Percentiles rank a stretch among this genome's conserved stretches.
Conservation (phyloP, 1,140 invertebrate genomes). For the Venustaconcha ellipsiformis region DNA sequence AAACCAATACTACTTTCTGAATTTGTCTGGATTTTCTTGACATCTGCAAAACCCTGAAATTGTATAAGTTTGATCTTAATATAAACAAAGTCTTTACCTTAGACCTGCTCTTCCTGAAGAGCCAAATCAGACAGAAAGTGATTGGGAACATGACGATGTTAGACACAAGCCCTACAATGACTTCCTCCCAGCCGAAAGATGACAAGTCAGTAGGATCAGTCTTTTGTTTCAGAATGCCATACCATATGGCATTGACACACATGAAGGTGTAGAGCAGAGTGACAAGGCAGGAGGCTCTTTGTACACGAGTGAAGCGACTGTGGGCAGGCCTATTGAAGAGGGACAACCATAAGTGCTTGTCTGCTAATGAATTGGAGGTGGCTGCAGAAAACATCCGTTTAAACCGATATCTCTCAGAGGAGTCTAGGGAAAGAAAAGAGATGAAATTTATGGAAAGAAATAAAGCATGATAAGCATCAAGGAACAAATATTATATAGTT, state of each 20-base stretch:
- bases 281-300: slow-evolving; percentile 60
- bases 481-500: not conserved
- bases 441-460: not conserved
- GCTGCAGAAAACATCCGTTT: slow-evolving; percentile 39
- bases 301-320: slow-evolving; percentile 62
- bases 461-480: no score
- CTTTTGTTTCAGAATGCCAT: slow-evolving; percentile 53
- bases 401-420: slow-evolving; percentile 42
- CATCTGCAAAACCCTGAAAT: no score
- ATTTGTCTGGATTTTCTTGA: no score
- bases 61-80: not conserved
- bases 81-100: slow-evolving; percentile 42
- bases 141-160: slow-evolving; percentile 59
- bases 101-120: slow-evolving; percentile 60
- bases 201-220: slow-evolving; percentile 14
- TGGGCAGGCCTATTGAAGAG: slow-evolving; percentile 56
- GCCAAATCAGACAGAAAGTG: slow-evolving; percentile 47
- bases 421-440: slow-evolving; percentile 6
- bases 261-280: slow-evolving; percentile 61
- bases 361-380: slow-evolving; percentile 41
- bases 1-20: no score
- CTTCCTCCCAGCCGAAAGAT: slow-evolving; percentile 58
- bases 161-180: slow-evolving; percentile 56
- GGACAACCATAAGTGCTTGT: slow-evolving; percentile 63
- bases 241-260: slow-evolving; percentile 63